Conservation (phyloP, 2,797 vertebrate genomes). For the Crypturellus tataupa region DNA sequence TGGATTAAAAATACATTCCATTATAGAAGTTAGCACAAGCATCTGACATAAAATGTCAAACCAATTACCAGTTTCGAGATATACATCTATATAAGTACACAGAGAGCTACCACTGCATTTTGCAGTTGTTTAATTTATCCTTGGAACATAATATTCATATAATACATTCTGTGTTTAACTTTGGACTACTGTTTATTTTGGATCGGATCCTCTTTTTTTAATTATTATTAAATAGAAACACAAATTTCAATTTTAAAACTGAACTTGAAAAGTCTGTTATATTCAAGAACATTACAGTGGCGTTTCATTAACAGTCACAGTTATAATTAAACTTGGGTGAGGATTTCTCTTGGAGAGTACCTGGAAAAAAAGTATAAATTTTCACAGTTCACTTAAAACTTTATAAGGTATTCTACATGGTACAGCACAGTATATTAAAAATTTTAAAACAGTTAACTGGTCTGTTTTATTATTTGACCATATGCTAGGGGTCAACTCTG, state of each 20-base stretch:
- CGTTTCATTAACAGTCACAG: background rate
- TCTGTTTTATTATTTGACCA: conserved; percentile 56
- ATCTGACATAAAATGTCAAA: background rate
- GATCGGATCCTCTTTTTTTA: background rate
- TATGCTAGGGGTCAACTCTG: conserved; percentile 53
- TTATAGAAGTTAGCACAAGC: background rate
- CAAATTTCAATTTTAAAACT: background rate
- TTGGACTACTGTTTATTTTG: background rate
- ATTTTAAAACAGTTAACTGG: conserved; percentile 40
- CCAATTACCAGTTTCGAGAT: background rate
- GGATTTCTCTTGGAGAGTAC: conserved; percentile 12
- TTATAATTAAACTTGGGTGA: conserved; percentile 14
- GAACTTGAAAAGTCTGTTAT: background rate
- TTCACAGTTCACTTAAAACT: conserved; percentile 68
- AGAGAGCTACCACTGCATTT: background rate
- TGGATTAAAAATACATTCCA: background rate
- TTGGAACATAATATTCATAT: background rate
- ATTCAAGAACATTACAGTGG: background rate
- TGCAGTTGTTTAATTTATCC: background rate
- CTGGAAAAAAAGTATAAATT: conserved; percentile 56
- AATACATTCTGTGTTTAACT: background rate
- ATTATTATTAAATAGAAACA: background rate
- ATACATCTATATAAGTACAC: background rate
- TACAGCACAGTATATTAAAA: background rate
- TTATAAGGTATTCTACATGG: conserved; percentile 50